Conservation (phyloP, 2,113 vertebrate genomes). For the Pelusios castaneus region DNA sequence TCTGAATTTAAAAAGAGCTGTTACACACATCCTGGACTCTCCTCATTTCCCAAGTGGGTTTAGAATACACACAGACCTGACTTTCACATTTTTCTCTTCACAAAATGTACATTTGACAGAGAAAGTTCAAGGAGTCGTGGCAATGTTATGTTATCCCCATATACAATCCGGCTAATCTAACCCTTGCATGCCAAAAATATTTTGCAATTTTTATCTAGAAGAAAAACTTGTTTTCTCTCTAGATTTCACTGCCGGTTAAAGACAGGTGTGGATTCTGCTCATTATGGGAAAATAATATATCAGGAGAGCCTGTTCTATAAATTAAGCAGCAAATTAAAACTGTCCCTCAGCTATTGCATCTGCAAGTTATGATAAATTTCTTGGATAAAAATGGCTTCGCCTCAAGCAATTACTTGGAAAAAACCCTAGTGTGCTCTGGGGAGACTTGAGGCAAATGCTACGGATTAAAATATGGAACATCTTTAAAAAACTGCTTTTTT, state of each 20-base stretch:
- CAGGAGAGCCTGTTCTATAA: not conserved
- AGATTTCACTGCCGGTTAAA: not conserved
- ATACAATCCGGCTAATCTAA: not conserved
- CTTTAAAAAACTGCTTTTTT: constrained; percentile 10
- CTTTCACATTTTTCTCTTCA: not conserved
- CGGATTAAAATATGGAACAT: constrained; percentile 25
- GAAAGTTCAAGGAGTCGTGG: not conserved
- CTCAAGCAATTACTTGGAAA: constrained; percentile 58
- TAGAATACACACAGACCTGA: not conserved
- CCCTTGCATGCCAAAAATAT: not conserved
- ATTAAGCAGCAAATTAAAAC: not conserved
- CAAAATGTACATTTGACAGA: not conserved
- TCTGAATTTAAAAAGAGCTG: not conserved
- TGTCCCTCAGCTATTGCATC: not conserved
- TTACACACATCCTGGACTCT: not conserved
- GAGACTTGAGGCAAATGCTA: constrained; percentile 51
- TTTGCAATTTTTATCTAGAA: not conserved
- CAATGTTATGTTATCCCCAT: not conserved
- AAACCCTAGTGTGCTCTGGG: not conserved
- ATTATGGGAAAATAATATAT: not conserved
- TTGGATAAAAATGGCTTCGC: constrained; percentile 54
- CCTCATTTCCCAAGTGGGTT: not conserved
- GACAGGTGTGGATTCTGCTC: not conserved
- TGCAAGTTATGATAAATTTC: not conserved
- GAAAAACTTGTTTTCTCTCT: not conserved